Base-by-base conservation (phyloP, 2,113 vertebrate genomes). In the Probosciger aterrimus region DNA sequence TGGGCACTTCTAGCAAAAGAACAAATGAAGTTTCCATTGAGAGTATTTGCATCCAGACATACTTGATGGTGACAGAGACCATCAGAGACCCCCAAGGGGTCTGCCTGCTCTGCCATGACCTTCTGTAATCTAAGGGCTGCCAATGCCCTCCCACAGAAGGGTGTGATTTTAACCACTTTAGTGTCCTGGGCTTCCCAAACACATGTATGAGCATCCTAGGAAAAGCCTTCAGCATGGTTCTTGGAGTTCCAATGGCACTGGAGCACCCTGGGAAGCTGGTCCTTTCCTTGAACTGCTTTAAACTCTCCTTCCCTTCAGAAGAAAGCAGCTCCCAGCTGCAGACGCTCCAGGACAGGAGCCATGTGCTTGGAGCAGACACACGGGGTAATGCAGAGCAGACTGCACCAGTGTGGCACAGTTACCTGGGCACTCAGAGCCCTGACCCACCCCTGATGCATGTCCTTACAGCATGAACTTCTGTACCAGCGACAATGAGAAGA, bases 381-480 rank as follows among this genome's bases (percentile, higher is more conserved):
- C 8, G 15, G 39, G 68, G 22, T 9, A 7, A 23, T 5, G 44
- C 62, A 39, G 75, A 79, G 41, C 83, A 35, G 24, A 7, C 19
- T 12, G 5, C 24, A 7, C 39, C 55, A n/a, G 35, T 0, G 0
- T 11, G 31, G n/a, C 23, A 31, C 8, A 3, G 5, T 11, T 6
- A 13, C 23, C 43, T 47, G 35, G 4, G 70, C 41, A 22, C 35
- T 60, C 35, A 18, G 20, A 18, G 52, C 33, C 37, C 81, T 68
- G 70, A 68, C 41, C 59, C 20, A 44, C 28, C 27, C 25, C 43
- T 52, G 9, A 30, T 41, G 60, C 23, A 0, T 41, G 53, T 59
- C 43, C 47, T 68, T 71, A 60, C 60, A 82, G 76, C 60, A 78
- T 0, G 2, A 77, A 50, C 55, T 53, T 47, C 82, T 52, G 33